These are phyloP conservation scores for Megalops cyprinoides DNA, from an alignment of 2,797 vertebrate species.

Conservation along the genomic window DNA sequence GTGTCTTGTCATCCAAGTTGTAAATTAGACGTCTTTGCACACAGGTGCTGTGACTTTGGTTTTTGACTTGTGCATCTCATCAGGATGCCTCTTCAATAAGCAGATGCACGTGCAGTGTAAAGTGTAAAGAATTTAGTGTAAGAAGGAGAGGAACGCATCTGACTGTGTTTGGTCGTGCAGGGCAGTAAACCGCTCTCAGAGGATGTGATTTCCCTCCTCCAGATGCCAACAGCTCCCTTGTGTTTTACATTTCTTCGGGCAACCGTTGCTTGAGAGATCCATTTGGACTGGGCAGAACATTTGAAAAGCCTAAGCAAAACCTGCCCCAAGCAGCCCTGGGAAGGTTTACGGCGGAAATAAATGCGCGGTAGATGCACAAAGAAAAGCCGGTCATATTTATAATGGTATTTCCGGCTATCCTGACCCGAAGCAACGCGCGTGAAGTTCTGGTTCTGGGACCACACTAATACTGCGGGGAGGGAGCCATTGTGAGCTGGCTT, in stretches of 20 bases:
- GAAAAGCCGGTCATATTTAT: conserved; percentile 18
- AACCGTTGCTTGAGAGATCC: neutral
- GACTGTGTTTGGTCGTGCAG: neutral
- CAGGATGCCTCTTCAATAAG: no score
- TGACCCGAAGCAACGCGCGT: conserved; percentile 22
- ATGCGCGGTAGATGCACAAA: neutral
- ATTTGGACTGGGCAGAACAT: neutral
- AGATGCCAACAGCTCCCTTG: conserved; percentile 3
- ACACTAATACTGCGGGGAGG: neutral
- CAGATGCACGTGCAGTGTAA: no score
- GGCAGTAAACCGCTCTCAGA: neutral
- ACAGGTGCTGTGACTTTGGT: no score
- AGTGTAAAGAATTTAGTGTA: neutral
- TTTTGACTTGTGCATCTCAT: no score
- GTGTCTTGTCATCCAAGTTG: no score
- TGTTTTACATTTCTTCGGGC: neutral
- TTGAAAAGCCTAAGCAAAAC: neutral
- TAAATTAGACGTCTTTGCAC: no score
- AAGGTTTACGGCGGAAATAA: neutral
- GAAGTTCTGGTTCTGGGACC: conserved; percentile 1
- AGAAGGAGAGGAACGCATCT: neutral
- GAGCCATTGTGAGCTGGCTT: conserved; percentile 8
- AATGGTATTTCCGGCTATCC: conserved; percentile 17
- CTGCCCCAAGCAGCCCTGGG: neutral
- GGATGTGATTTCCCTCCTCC: neutral